Evolutionary conservation across 2,113 vertebrate genomes (phyloP).

Genomic region (Tragelaphus strepsiceros): DNA sequence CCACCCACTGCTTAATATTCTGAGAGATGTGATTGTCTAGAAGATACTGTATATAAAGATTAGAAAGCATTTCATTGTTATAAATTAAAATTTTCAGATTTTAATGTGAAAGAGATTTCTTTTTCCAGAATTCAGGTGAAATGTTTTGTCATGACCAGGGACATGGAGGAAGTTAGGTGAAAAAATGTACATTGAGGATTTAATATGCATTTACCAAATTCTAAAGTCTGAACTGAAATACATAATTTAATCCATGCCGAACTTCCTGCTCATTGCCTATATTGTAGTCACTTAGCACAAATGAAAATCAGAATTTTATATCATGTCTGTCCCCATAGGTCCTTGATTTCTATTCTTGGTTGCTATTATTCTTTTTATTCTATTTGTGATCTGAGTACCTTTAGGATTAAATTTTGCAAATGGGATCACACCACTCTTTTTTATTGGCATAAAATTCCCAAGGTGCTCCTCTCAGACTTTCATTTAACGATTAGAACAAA

Average conservation of each 20-base stretch:
- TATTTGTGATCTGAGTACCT: neutral
- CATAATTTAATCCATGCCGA: neutral
- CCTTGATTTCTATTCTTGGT: neutral
- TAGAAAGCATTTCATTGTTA: conserved; percentile 37
- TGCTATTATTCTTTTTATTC: neutral
- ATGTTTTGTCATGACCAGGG: neutral
- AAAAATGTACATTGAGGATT: neutral
- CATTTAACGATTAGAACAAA: neutral
- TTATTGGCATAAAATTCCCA: neutral
- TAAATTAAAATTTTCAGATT: conserved; percentile 33
- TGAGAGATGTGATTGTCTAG: conserved; percentile 9
- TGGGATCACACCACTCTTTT: neutral
- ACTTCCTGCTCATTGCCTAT: neutral
- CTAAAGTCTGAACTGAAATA: conserved; percentile 14
- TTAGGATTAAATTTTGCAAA: neutral
- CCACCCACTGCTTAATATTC: neutral
- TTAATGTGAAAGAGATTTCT: conserved; percentile 36
- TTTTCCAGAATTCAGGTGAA: conserved; percentile 14
- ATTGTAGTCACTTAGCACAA: neutral
- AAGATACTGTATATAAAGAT: conserved; percentile 2
- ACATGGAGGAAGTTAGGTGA: neutral
- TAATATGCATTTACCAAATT: neutral
- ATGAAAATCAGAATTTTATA: neutral
- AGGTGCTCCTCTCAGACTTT: neutral
- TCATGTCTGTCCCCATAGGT: neutral